Base-by-base conservation (phyloP, 2,113 vertebrate species). In the Macaca nemestrina region DNA sequence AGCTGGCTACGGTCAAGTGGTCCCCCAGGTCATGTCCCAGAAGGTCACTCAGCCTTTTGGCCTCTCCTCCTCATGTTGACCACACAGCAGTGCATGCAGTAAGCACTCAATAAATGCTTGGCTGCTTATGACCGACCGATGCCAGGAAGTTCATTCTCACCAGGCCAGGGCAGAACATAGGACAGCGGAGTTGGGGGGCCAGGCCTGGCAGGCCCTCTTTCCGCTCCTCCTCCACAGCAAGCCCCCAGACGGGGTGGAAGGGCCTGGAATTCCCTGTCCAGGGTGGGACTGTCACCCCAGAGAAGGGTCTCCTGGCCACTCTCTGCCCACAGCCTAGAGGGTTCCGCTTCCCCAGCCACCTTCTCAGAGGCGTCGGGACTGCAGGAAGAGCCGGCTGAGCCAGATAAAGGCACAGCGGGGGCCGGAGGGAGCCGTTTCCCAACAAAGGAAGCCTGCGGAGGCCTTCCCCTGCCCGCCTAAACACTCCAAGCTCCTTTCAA, bases 401-500 rank as follows among this genome's bases (percentile, higher is more conserved):
- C 64, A 11, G 95, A 98, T 96, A 98, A 98, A 98, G 97, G 96
- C 98, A 86, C 98, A 96, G 98, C 73, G 0, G 97, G 98, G 96
- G 87, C 78, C 0, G 0, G 67, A 81, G 93, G 92, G 59, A 27
- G 57, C 92, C 32, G 45, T 90, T 96, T 84, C n/a, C 76, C 0
- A 3, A 98, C 97, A 97, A 97, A 98, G 86, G 97, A 61, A 87
- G 55, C 88, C 0, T 0, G 55, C 9, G 2, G 88, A 84, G 96
- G 61, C 90, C 72, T 13, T 13, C 73, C 96, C 61, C 30, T 94
- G 57, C 55, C 92, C 92, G 97, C 76, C 88, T 48, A 68, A 92
- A 20, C 90, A 1, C 97, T 96, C 95, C 86, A 17, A 48, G 93
- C 3, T 92, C 95, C 93, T 96, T 97, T 96, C 96, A 97, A 88